phyloP scores from a whole-genome alignment of 2,113 vertebrate genomes.

The Accipiter cooperii region DNA sequence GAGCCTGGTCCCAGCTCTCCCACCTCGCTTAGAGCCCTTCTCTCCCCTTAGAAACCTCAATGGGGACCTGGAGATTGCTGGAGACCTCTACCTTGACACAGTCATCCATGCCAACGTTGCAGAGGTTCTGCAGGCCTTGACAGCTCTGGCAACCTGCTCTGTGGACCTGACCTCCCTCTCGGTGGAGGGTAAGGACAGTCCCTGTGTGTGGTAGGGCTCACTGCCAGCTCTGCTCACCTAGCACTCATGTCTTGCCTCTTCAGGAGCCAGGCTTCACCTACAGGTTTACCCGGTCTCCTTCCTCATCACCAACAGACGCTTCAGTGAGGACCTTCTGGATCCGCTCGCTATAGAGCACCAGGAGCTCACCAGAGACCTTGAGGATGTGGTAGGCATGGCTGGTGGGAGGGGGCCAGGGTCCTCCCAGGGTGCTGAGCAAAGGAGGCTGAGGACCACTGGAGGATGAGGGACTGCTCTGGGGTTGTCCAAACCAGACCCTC shows the following conservation, averaged over 20 bases:
- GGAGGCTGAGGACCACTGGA: not conserved
- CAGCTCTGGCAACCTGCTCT: not conserved
- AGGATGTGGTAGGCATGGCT: not conserved
- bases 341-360: not conserved
- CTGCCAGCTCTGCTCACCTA: not conserved
- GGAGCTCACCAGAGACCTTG: not conserved
- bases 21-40: not conserved
- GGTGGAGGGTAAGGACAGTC: constrained; percentile 15
- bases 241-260: fast-evolving
- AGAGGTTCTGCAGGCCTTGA: not conserved
- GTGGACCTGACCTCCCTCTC: constrained; percentile 5
- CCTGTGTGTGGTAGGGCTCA: fast-evolving
- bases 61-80: not conserved
- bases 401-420: not conserved
- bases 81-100: not conserved
- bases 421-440: not conserved
- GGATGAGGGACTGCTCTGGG: not conserved
- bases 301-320: not conserved
- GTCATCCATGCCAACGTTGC: not conserved
- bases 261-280: constrained; percentile 6
- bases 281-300: constrained; percentile 20
- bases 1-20: not conserved
- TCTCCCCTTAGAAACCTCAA: not conserved
- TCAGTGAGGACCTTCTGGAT: not conserved
- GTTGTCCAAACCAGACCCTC: not conserved